Percentiles rank a stretch among this genome's conserved stretches.
These are phyloP conservation scores for Orientallactaga bullata DNA, from an alignment of 2,113 vertebrate species.

Conservation along the genomic window DNA sequence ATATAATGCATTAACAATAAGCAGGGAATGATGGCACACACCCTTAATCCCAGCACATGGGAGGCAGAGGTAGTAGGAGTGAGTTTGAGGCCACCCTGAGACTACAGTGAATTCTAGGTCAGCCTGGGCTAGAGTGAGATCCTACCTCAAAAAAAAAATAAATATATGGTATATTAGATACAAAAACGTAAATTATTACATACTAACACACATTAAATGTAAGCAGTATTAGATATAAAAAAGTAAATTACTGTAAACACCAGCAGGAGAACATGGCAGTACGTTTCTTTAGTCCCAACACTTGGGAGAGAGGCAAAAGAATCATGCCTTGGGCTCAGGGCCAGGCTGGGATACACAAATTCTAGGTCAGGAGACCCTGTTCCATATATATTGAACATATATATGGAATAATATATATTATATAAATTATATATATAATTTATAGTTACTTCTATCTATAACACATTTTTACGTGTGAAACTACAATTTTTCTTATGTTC, in stretches of 20 bases:
- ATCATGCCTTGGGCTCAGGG: not conserved
- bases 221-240: not conserved
- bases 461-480: conserved; percentile 16
- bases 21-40: no score
- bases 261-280: not conserved
- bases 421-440: not conserved
- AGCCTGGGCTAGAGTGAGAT: no score
- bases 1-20: not conserved
- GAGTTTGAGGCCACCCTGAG: no score
- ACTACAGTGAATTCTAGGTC: no score
- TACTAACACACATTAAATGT: no score
- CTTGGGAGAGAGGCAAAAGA: not conserved
- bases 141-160: no score
- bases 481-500: conserved; percentile 39
- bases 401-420: no score
- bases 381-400: not conserved
- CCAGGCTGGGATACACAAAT: not conserved
- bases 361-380: not conserved
- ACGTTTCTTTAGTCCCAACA: not conserved
- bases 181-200: not conserved
- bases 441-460: not conserved
- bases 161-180: not conserved
- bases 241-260: not conserved
- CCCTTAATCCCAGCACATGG: no score
- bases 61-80: no score